Percentiles rank a stretch among this genome's conserved stretches.
Conservation (phyloP, 2,797 vertebrate species). For the Poeciliopsis gracilis region DNA sequence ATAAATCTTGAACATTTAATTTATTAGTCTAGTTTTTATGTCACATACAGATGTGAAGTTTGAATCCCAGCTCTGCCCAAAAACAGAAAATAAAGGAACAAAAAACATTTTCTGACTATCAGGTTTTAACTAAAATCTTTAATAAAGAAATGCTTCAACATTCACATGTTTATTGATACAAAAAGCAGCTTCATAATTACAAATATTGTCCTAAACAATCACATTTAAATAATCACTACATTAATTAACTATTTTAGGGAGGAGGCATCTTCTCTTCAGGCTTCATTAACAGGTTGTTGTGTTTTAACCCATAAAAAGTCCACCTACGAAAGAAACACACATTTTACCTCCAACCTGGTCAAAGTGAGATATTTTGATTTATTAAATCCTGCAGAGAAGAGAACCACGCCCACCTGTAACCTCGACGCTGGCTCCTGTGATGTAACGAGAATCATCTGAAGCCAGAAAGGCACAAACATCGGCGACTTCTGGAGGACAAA, state of each 20-base stretch:
- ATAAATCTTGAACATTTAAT: too few species aligned
- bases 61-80: accelerated
- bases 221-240: background rate
- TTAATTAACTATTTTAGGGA: background rate
- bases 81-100: background rate
- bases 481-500: constrained; percentile 82
- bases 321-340: constrained; percentile 64
- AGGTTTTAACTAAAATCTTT: background rate
- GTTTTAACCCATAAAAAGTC: constrained; percentile 82
- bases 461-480: constrained; percentile 89
- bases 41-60: background rate
- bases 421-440: constrained; percentile 88
- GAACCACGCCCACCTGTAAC: constrained; percentile 80
- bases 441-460: constrained; percentile 87
- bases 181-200: constrained; percentile 9
- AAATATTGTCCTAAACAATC: background rate
- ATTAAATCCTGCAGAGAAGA: background rate
- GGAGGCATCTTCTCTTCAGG: constrained; percentile 8
- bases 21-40: too few species aligned
- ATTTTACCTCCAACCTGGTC: background rate
- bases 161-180: constrained; percentile 33
- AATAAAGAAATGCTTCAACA: background rate
- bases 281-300: constrained; percentile 3
- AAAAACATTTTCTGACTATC: background rate
- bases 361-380: background rate